These are phyloP conservation scores for Philereme transversata DNA, from an alignment of 2,888 invertebrate species.

Conservation along the genomic window DNA sequence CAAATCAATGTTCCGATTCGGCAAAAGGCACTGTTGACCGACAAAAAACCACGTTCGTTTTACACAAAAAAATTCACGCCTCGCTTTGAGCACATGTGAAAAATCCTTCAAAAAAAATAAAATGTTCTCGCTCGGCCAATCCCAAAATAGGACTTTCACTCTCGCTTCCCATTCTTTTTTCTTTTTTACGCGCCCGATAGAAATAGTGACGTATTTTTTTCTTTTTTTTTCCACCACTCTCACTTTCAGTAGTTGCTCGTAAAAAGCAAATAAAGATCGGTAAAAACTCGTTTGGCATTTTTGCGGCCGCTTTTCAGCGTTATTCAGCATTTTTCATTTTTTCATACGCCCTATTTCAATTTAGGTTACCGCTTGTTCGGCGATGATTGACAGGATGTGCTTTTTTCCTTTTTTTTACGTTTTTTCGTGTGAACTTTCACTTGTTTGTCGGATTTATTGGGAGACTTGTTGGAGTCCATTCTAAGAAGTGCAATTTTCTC, in stretches of 20 bases:
- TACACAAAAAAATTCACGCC: slow-evolving; percentile 26
- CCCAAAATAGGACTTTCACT: slow-evolving; percentile 79
- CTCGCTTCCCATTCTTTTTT: slow-evolving; percentile 57
- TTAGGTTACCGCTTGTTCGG: slow-evolving; percentile 32
- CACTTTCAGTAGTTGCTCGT: slow-evolving; percentile 74
- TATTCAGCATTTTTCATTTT: slow-evolving; percentile 61
- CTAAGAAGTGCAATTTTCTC: not conserved
- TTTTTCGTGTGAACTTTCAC: slow-evolving; percentile 15
- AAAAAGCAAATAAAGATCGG: slow-evolving; percentile 80
- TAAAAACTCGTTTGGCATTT: slow-evolving; percentile 71
- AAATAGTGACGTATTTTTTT: slow-evolving; percentile 81
- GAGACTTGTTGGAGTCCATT: not conserved
- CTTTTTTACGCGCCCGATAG: slow-evolving; percentile 72
- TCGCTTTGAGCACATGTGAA: slow-evolving; percentile 31
- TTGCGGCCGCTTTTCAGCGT: slow-evolving; percentile 65
- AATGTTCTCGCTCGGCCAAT: slow-evolving; percentile 59
- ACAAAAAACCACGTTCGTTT: slow-evolving; percentile 21
- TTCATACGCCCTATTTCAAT: slow-evolving; percentile 39
- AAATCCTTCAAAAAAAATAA: slow-evolving; percentile 53
- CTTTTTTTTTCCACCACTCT: slow-evolving; percentile 71
- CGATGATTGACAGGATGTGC: slow-evolving; percentile 30
- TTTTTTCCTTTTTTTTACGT: slow-evolving; percentile 22
- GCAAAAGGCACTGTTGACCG: slow-evolving; percentile 19
- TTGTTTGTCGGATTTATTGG: not conserved
- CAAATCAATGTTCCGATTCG: slow-evolving; percentile 7